These are phyloP conservation scores for Petrocephalus microphthalmus DNA, from an alignment of 2,113 vertebrate species.

Conservation along the genomic window DNA sequence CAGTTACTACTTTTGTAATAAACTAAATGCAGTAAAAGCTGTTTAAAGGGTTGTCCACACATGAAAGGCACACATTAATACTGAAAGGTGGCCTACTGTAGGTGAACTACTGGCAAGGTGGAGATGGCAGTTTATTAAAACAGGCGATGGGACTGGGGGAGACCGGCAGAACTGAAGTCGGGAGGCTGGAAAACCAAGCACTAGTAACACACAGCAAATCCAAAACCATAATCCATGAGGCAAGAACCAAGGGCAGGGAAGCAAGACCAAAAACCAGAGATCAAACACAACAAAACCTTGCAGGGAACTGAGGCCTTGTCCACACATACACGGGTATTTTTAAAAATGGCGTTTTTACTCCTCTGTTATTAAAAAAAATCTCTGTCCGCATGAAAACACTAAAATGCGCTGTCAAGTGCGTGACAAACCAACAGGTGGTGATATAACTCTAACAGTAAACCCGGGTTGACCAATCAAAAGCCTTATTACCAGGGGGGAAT, in stretches of 20 bases:
- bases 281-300: not conserved
- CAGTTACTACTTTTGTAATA: not conserved
- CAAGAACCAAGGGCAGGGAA: not conserved
- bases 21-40: not conserved
- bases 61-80: not conserved
- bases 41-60: not conserved
- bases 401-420: not conserved
- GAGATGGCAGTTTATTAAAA: not conserved
- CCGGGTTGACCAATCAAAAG: no score
- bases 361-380: no score
- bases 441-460: no score
- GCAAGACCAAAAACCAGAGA: not conserved
- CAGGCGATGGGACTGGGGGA: not conserved
- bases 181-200: not conserved
- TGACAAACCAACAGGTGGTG: no score
- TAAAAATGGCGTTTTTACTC: no score
- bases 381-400: not conserved
- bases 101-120: not conserved
- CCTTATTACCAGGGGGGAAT: no score
- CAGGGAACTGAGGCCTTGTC: not conserved
- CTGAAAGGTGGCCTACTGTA: not conserved
- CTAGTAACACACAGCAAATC: not conserved
- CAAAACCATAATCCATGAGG: not conserved
- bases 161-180: not conserved
- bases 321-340: no score